A percentile compares a stretch with the other conserved stretches of the same genome.
phyloP scores from a whole-genome alignment of 2,113 vertebrate species.

The Geothlypis trichas region DNA sequence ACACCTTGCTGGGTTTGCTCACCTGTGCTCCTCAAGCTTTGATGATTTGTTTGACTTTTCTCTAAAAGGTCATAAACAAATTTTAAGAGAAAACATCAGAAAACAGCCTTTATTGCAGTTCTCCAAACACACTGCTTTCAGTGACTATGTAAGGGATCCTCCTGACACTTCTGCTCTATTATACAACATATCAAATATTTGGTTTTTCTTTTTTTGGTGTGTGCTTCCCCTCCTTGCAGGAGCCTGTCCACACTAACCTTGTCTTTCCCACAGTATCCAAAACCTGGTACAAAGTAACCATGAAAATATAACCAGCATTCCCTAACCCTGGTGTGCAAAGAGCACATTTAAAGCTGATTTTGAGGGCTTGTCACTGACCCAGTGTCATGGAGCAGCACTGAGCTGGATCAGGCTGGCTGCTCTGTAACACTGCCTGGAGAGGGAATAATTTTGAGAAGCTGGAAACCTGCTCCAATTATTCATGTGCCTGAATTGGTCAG shows the following conservation, averaged over 20 bases:
- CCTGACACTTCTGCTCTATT: not conserved
- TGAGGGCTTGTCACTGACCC: not conserved
- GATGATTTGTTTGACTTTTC: not conserved
- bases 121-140: not conserved
- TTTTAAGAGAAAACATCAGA: not conserved
- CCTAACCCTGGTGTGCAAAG: not conserved
- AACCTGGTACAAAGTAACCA: not conserved
- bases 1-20: not conserved
- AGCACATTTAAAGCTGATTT: not conserved
- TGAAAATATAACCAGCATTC: not conserved
- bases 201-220: not conserved
- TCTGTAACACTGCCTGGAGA: not conserved
- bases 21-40: not conserved
- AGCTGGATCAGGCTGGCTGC: not conserved
- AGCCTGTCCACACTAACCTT: not conserved
- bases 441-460: not conserved
- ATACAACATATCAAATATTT: not conserved
- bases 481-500: not conserved
- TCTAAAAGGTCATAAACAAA: not conserved
- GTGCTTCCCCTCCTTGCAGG: not conserved
- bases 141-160: accelerated
- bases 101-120: not conserved
- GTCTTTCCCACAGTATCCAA: not conserved
- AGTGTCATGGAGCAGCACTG: not conserved
- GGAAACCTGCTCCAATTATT: not conserved